Evolutionary conservation across 2,888 invertebrate genomes (phyloP).

Genomic region (Diplolepis rosae): DNA sequence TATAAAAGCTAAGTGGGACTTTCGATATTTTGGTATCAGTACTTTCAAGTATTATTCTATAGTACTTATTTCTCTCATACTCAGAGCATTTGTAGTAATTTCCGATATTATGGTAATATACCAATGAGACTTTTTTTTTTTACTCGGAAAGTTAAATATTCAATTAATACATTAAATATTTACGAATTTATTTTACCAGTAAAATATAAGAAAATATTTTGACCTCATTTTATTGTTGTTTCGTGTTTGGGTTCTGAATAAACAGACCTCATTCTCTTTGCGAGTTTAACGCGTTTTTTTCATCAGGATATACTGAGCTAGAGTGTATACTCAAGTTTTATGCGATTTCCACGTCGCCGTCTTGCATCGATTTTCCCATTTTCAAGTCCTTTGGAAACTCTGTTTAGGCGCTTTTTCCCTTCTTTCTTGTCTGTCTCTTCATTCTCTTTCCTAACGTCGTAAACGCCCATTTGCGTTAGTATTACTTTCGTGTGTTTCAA

Average conservation of each 20-base stretch:
- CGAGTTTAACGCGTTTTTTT: slow-evolving; percentile 22
- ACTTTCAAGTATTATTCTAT: too few relatives aligned
- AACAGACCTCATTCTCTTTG: background rate
- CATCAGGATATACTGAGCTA: slow-evolving; percentile 1
- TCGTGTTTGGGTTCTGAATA: slow-evolving; percentile 19
- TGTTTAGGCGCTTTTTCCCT: slow-evolving; percentile 15
- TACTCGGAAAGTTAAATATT: too few relatives aligned
- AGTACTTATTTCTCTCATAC: too few relatives aligned
- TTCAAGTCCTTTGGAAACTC: slow-evolving; percentile 26
- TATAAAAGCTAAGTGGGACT: too few relatives aligned
- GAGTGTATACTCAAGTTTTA: slow-evolving; percentile 11
- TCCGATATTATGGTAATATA: too few relatives aligned
- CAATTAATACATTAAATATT: too few relatives aligned
- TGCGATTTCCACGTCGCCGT: slow-evolving; percentile 23
- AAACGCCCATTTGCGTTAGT: slow-evolving; percentile 19
- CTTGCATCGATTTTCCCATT: slow-evolving; percentile 30
- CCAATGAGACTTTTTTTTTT: too few relatives aligned
- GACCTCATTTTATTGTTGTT: background rate
- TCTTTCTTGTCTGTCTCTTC: slow-evolving; percentile 10
- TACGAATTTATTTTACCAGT: slow-evolving; percentile 16
- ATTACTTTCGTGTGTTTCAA: slow-evolving; percentile 2
- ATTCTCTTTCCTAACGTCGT: slow-evolving; percentile 11
- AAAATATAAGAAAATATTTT: background rate
- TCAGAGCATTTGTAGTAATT: too few relatives aligned
- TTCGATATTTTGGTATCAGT: too few relatives aligned